phyloP scores from a whole-genome alignment of 2,113 vertebrate genomes.

The Anolis carolinensis region DNA sequence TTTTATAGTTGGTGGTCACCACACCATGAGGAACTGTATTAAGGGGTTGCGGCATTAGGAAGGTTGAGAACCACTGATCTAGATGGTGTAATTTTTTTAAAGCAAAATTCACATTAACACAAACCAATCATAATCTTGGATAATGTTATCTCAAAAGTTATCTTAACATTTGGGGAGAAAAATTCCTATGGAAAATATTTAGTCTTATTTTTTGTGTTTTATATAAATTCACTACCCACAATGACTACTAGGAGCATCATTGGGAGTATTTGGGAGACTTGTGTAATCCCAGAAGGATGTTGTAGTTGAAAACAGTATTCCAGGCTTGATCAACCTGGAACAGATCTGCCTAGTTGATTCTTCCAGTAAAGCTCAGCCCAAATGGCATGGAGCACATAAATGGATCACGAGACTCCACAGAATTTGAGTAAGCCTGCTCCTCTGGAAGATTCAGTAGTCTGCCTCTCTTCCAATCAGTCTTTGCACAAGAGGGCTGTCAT shows the following conservation, averaged over 20 bases:
- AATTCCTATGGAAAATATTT: neutral
- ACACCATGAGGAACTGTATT: too few relatives aligned
- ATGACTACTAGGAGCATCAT: neutral
- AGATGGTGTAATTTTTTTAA: neutral
- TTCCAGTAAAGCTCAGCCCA: neutral
- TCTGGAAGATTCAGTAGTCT: neutral
- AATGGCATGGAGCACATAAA: neutral
- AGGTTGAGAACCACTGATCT: too few relatives aligned
- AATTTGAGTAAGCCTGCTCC: neutral
- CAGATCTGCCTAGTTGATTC: neutral
- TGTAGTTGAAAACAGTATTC: neutral
- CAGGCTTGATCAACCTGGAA: too few relatives aligned
- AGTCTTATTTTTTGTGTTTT: neutral
- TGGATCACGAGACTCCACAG: neutral
- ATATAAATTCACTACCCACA: neutral
- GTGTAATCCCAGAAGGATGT: neutral
- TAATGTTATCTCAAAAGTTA: neutral
- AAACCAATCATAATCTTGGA: neutral
- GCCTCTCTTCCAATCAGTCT: neutral
- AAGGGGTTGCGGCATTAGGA: too few relatives aligned
- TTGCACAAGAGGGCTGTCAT: neutral
- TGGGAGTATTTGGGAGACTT: neutral
- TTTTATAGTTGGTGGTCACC: too few relatives aligned
- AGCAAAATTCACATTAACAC: neutral
- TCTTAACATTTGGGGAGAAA: neutral